phyloP scores from a whole-genome alignment of 2,113 vertebrate genomes.

The Nothoprocta perdicaria region DNA sequence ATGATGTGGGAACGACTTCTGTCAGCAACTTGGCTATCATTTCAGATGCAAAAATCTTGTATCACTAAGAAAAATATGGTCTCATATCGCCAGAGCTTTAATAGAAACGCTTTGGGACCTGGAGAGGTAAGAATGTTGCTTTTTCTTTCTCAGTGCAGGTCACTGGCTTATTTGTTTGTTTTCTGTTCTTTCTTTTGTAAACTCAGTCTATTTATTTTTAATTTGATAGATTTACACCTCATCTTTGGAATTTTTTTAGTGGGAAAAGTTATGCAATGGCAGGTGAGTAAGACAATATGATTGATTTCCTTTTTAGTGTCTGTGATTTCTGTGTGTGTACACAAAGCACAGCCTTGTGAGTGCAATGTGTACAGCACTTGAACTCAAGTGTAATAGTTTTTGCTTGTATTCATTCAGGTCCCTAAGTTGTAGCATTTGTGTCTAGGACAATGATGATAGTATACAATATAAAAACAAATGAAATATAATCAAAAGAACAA shows the following conservation, averaged over 20 bases:
- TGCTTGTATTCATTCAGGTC: not conserved
- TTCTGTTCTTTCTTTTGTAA: not conserved
- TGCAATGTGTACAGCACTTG: too few species aligned
- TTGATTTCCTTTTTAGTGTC: not conserved
- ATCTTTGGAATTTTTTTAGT: too few species aligned
- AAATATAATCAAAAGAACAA: not conserved
- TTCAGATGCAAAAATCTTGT: constrained; percentile 47
- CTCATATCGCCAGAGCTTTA: not conserved
- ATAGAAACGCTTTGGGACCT: not conserved
- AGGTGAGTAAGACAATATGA: not conserved
- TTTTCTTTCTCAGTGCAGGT: too few species aligned
- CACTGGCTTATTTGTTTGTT: too few species aligned
- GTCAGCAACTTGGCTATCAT: not conserved
- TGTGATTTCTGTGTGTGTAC: not conserved
- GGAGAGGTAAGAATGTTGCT: not conserved
- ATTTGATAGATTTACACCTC: not conserved
- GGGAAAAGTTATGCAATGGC: too few species aligned
- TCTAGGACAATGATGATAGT: not conserved
- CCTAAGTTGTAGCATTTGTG: not conserved
- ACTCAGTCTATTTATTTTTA: not conserved
- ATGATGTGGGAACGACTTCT: constrained; percentile 10
- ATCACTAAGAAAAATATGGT: constrained; percentile 6
- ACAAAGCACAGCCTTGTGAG: not conserved
- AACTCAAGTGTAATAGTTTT: not conserved
- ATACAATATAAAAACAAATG: too few species aligned